phyloP scores from a whole-genome alignment of 2,888 invertebrate genomes.

The Cheilosia soror region DNA sequence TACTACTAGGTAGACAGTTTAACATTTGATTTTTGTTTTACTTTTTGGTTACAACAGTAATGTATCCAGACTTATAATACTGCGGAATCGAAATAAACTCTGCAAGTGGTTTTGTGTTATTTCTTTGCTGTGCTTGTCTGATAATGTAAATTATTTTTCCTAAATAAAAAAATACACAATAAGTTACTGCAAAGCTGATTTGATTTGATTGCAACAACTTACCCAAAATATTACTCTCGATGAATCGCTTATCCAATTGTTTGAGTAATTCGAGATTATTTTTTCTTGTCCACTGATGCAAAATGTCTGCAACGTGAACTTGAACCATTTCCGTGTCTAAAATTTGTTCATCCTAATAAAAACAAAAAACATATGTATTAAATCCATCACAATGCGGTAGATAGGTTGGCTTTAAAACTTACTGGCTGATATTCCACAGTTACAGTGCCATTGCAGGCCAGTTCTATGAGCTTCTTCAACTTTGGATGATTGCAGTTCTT shows the following conservation, averaged over 20 bases:
- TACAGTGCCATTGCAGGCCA: slow-evolving; percentile 80
- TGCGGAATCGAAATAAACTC: slow-evolving; percentile 83
- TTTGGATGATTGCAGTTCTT: slow-evolving; percentile 81
- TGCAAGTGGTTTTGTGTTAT: slow-evolving; percentile 77
- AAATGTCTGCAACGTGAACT: slow-evolving; percentile 80
- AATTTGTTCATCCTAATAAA: slow-evolving; percentile 77
- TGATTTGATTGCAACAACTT: slow-evolving; percentile 36
- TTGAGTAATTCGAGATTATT: slow-evolving; percentile 81
- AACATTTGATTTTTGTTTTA: slow-evolving; percentile 76
- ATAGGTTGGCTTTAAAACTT: slow-evolving; percentile 22
- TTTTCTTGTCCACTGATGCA: slow-evolving; percentile 81
- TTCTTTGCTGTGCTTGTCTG: slow-evolving; percentile 80
- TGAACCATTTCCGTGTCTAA: slow-evolving; percentile 78
- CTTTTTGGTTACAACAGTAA: slow-evolving; percentile 81
- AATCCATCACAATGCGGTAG: background rate
- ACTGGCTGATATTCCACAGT: slow-evolving; percentile 81
- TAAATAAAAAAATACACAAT: slow-evolving; percentile 64
- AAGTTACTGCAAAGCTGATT: background rate
- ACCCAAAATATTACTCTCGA: slow-evolving; percentile 82
- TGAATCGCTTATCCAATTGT: slow-evolving; percentile 81
- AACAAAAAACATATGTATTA: background rate
- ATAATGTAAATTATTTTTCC: slow-evolving; percentile 83
- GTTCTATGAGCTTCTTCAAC: slow-evolving; percentile 80
- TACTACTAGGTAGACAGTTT: slow-evolving; percentile 71
- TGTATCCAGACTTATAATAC: slow-evolving; percentile 83